Percentiles rank a stretch among this genome's conserved stretches.
Evolutionary conservation across 1,140 invertebrate genomes (phyloP).

Genomic region (Drosophila watanabei): DNA sequence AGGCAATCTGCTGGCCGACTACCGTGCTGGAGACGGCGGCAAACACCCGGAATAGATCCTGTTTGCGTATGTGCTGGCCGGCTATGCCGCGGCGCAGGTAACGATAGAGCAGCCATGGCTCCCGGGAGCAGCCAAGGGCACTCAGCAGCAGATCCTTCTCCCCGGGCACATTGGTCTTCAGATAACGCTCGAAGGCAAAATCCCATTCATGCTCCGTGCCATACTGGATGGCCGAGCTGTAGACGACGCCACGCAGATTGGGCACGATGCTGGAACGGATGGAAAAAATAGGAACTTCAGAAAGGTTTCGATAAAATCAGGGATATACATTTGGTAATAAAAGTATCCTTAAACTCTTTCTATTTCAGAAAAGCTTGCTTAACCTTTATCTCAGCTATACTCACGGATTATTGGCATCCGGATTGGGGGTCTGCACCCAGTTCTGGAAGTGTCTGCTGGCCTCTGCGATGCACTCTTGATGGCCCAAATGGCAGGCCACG

Average conservation of each 20-base stretch:
- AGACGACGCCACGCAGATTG: constrained; percentile 92
- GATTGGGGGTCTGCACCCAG: constrained; percentile 90
- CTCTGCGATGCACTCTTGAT: constrained; percentile 89
- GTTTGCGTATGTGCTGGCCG: constrained; percentile 92
- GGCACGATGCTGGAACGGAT: constrained; percentile 88
- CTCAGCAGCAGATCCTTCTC: constrained; percentile 91
- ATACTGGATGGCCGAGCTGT: constrained; percentile 93
- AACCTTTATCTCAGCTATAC: neutral
- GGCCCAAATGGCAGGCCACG: constrained; percentile 90
- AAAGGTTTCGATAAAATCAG: too few relatives aligned
- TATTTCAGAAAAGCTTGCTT: neutral
- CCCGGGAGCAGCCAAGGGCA: constrained; percentile 92
- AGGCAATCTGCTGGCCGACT: constrained; percentile 91
- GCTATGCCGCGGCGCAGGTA: constrained; percentile 91
- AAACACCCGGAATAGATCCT: constrained; percentile 92
- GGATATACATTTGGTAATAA: neutral
- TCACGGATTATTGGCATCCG: constrained; percentile 91
- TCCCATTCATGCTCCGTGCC: constrained; percentile 94
- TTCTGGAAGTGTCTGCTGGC: constrained; percentile 89
- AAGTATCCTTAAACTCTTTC: neutral
- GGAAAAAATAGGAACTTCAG: neutral
- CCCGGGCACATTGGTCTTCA: constrained; percentile 90
- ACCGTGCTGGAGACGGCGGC: constrained; percentile 90
- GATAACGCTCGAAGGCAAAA: constrained; percentile 92
- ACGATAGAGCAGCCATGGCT: constrained; percentile 91